Conservation (phyloP, 2,113 vertebrate species). For the Tinamus guttatus region DNA sequence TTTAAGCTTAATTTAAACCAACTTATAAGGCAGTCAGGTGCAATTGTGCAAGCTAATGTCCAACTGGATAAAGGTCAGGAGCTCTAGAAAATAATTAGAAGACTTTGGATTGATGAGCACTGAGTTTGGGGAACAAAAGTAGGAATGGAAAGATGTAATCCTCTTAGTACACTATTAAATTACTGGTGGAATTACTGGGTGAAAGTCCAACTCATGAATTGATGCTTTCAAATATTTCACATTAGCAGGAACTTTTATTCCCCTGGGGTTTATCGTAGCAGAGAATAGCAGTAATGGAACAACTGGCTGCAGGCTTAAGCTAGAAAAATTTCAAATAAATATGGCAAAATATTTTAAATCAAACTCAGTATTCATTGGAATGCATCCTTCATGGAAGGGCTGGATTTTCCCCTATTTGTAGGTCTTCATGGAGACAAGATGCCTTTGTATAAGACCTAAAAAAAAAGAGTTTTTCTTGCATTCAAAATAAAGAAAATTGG, state of each 20-base stretch:
- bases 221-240: neutral
- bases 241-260: neutral
- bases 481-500: neutral
- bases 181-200: neutral
- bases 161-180: neutral
- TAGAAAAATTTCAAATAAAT: neutral
- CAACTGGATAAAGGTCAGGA: neutral
- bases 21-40: neutral
- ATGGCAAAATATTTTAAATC: neutral
- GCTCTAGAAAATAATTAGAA: constrained; percentile 19
- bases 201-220: neutral
- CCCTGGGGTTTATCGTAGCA: neutral
- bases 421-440: neutral
- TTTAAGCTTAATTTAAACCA: neutral
- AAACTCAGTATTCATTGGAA: neutral
- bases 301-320: neutral
- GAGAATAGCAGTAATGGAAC: neutral
- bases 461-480: neutral
- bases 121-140: neutral
- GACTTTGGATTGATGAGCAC: neutral
- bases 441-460: neutral
- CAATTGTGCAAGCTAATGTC: neutral
- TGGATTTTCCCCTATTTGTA: neutral
- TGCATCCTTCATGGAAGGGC: neutral
- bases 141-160: neutral